Evolutionary conservation across 2,797 vertebrate species (phyloP), one percentile per base, ranked within the genome.

Genomic region (Pangasius larnaudii): DNA sequence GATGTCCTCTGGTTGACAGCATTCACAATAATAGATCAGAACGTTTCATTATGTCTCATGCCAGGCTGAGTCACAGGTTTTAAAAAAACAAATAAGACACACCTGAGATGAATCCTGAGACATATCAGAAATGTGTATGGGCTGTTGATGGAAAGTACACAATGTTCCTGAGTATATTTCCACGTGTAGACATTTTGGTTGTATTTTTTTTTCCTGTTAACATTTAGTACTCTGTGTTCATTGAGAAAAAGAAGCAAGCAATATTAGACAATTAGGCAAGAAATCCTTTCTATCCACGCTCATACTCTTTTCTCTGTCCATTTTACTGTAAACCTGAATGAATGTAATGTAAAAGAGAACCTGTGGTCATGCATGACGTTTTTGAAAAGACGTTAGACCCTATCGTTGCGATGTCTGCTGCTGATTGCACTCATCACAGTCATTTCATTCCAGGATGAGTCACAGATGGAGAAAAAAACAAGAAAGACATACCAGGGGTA

Each of bases 31-130:
- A 84, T 33, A 75, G 61, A 88, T 75, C 61, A 89, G 59, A 56
- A 86, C 30, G 74, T 83, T 85, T 36, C 33, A 22, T 61, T 53
- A 67, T 27, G 63, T 53, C 27, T 85, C 83, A 90, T 89, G 85
- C 77, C 85, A 85, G 56, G 27, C 16, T 87, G 79, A 85, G 78
- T 90, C 88, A 59, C 75, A 36, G 42, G 24, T 85, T 84, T 22
- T 16, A 56, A 78, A 84, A 87, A 79, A 86, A 87, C 71, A 78
- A 61, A 33, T 16, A 49, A 22, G 51, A 88, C 77, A 81, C 65
- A 71, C 75, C 84, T 88, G 77, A 88, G 24, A 81, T 27, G 16
- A 51, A 84, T 65, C 27, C 61, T 67, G n/a, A 7, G 36, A 59
- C 72, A 78, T 85, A 46, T 30, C 46, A 84, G 7, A 51, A 22